These are phyloP conservation scores for Maccullochella peelii DNA, from an alignment of 2,113 vertebrate species.

Conservation along the genomic window DNA sequence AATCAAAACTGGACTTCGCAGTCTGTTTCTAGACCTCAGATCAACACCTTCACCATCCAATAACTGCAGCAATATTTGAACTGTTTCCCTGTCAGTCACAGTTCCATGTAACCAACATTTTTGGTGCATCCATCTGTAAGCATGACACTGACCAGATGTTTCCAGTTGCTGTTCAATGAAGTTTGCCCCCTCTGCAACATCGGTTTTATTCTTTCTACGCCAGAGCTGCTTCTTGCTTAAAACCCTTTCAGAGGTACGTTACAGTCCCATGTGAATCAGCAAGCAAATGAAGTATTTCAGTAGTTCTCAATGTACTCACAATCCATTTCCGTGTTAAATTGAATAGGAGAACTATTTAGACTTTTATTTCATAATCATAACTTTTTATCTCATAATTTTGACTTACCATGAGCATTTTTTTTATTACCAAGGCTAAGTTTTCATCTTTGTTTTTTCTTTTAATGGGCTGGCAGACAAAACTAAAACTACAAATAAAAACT, in stretches of 20 bases:
- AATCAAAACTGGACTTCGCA: neutral
- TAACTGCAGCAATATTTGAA: neutral
- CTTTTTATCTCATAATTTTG: neutral
- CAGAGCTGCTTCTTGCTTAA: constrained; percentile 4
- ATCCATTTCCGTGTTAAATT: neutral
- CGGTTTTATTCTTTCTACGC: constrained; percentile 7
- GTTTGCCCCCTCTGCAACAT: neutral
- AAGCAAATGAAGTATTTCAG: neutral
- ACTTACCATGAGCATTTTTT: no score
- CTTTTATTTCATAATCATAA: no score
- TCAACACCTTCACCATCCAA: constrained; percentile 14
- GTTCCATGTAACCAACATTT: constrained; percentile 19
- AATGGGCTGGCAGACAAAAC: no score
- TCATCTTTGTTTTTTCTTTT: no score
- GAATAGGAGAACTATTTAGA: no score
- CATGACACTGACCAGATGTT: constrained; percentile 1
- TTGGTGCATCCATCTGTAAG: constrained; percentile 17
- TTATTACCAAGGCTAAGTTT: no score
- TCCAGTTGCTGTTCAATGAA: constrained; percentile 13
- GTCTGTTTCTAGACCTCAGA: constrained; percentile 19
- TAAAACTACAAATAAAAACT: no score
- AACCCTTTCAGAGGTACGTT: neutral
- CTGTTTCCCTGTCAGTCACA: constrained; percentile 7
- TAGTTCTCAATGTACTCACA: neutral
- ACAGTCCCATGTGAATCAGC: neutral